A percentile compares a stretch with the other conserved stretches of the same genome.
phyloP scores from a whole-genome alignment of 1,140 invertebrate genomes.

The Tetragonula clypearis region DNA sequence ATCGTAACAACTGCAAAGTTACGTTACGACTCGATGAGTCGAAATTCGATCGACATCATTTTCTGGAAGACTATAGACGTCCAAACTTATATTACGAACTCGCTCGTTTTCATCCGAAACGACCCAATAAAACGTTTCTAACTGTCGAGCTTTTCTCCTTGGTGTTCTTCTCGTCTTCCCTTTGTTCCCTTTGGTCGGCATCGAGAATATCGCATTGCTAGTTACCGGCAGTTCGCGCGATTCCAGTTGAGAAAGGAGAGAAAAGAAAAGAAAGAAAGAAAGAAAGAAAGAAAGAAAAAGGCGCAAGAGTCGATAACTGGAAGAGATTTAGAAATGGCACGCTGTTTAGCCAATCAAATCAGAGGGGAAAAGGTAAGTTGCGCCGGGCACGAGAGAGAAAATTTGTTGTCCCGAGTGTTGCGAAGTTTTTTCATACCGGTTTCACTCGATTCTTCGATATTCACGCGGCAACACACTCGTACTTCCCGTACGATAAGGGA shows the following conservation, averaged over 20 bases:
- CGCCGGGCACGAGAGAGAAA: neutral
- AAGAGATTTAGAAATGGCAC: constrained; percentile 37
- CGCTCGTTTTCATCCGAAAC: too few relatives aligned
- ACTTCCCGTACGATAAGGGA: neutral
- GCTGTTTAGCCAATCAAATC: constrained; percentile 37
- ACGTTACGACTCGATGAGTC: too few relatives aligned
- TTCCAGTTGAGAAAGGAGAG: neutral
- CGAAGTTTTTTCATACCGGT: constrained; percentile 28
- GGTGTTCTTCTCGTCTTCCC: neutral
- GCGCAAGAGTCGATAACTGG: constrained; percentile 34
- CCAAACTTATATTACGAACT: too few relatives aligned
- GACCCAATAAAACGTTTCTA: neutral
- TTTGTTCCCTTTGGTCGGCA: neutral
- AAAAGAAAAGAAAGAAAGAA: neutral
- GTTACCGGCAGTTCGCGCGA: neutral
- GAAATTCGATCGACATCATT: too few relatives aligned
- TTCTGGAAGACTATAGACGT: too few relatives aligned
- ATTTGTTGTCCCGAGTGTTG: constrained; percentile 32
- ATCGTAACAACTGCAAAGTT: too few relatives aligned
- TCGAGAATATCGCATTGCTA: constrained; percentile 1
- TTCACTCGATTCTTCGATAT: neutral
- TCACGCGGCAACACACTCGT: neutral
- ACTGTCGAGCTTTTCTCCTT: neutral
- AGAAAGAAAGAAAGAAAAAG: neutral
- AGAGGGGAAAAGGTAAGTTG: neutral